These are phyloP conservation scores for Creontiades dilutus DNA, from an alignment of 2,888 invertebrate species.

Conservation along the genomic window DNA sequence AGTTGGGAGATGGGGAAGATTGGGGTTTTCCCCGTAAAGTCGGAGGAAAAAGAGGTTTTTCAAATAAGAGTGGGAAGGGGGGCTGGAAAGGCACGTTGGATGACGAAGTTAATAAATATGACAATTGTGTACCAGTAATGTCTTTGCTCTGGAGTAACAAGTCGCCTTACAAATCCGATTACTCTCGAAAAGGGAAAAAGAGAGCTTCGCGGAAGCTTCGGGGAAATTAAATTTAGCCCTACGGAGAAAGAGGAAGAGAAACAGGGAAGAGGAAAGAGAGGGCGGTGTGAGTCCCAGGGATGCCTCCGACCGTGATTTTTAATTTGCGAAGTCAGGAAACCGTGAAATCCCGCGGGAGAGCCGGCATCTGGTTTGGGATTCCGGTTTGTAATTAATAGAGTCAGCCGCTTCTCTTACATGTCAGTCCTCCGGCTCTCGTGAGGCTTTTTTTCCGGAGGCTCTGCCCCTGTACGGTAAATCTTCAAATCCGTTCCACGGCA, in stretches of 20 bases:
- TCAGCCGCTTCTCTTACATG: slow-evolving; percentile 65
- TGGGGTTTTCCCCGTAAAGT: not conserved
- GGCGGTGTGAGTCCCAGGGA: slow-evolving; percentile 4
- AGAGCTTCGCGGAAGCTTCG: not conserved
- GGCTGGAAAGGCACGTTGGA: not conserved
- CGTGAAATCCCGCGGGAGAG: slow-evolving; percentile 64
- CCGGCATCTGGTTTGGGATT: slow-evolving; percentile 69
- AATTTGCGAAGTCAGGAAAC: slow-evolving; percentile 71
- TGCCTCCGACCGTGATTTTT: slow-evolving; percentile 68
- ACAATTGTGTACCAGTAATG: slow-evolving; percentile 66
- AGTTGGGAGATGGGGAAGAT: slow-evolving; percentile 15
- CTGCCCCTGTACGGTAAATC: no score
- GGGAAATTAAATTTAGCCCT: slow-evolving; percentile 62
- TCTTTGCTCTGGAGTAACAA: slow-evolving; percentile 62
- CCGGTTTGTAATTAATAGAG: slow-evolving; percentile 68
- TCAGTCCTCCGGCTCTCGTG: not conserved
- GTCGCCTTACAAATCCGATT: slow-evolving; percentile 71
- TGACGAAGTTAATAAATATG: slow-evolving; percentile 71
- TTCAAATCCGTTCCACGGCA: no score
- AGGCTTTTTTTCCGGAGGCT: not conserved
- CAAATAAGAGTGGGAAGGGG: not conserved
- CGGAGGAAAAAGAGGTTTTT: slow-evolving; percentile 23
- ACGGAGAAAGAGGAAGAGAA: not conserved
- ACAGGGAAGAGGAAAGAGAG: not conserved
- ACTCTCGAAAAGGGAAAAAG: slow-evolving; percentile 65